Base-by-base conservation (phyloP, 2,797 vertebrate genomes). In the Aphelocoma californica region DNA sequence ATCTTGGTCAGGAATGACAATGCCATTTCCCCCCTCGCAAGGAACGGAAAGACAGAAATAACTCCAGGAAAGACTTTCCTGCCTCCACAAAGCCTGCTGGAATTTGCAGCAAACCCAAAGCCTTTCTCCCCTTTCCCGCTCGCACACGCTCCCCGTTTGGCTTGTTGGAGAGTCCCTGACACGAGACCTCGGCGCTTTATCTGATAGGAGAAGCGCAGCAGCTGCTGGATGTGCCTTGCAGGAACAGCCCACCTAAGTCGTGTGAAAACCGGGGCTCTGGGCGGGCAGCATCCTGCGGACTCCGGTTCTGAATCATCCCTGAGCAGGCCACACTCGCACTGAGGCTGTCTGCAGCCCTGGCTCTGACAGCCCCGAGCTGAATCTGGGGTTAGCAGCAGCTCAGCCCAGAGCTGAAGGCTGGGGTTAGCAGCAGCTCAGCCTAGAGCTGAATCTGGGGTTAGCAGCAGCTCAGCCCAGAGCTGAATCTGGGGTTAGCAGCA, bases 41-140 rank as follows among this genome's bases (percentile, higher is more conserved):
- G 2, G 61, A 94, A 62, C 18, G 18, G 92, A 96, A 93, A 91
- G 96, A 92, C 95, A 94, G 95, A 95, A 97, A 97, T 96, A 96
- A 90, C 93, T 91, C 32, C 79, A 89, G 92, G 95, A 71, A 95
- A 96, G 92, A 32, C 93, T 96, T 61, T 42, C 61, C 89, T 95
- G 91, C 86, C 89, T 78, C 79, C 10, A 2, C 95, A 83, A 58
- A 94, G 87, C 79, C 31, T 1, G 20, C 8, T 88, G 90, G 91
- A 96, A 87, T 94, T 32, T 12, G 47, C 45, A 77, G 72, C 65
- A 42, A 88, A 56, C 57, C 67, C 86, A n/a, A 47, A 94, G 61
- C 65, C 32, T 81, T 71, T 69, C 75, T 89, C 56, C 50, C 54
- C 29, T 74, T 56, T 48, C 67, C 89, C 2, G 2, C 84, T 92